Base-by-base conservation (phyloP, 1,140 invertebrate genomes). In the Triops cancriformis region DNA sequence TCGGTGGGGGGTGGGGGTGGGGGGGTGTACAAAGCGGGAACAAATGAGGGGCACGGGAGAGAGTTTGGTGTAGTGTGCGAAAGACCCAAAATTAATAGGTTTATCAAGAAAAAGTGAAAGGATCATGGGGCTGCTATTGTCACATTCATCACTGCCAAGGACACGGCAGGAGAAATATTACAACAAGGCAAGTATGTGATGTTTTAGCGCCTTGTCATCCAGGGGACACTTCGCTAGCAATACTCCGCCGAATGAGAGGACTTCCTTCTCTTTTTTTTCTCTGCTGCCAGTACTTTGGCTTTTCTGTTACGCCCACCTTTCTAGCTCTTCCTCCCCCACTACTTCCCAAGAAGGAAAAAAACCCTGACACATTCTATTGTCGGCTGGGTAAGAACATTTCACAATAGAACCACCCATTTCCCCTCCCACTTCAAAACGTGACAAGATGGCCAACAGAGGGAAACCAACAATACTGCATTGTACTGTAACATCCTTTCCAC, bases 141-240 rank as follows among this genome's bases (percentile, higher is more conserved):
- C 51, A 64, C 51, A 64, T 64, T 64, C n/a, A 64, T 64, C 51
- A 64, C 51, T 64, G 51, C n/a, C 51, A 64, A 64, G 51, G 51
- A 64, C 51, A 64, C 51, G 51, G 51, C n/a, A 11, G 51, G 18
- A 64, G 51, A 64, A 23, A 64, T n/a, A 64, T 64, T 64, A 64
- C 51, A 5, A 23, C n/a, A 64, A 64, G 51, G 51, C 51, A 64
- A 64, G 51, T 64, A 14, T 64, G 51, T 23, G 51, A 64, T 64
- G 51, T 64, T 64, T 14, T 64, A 64, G 51, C 51, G 14, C 23
- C 51, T 64, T 64, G 51, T 64, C 51, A 64, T 64, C 51, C 14
- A 12, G 31, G 31, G 31, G 31, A 64, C 18, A 64, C 23, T n/a
- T 23, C 51, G 5, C 0, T 12, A 7, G 18, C 51, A 64, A 64